Base-by-base conservation (phyloP, 2,888 invertebrate species). In the Tenthredo distinguenda region DNA sequence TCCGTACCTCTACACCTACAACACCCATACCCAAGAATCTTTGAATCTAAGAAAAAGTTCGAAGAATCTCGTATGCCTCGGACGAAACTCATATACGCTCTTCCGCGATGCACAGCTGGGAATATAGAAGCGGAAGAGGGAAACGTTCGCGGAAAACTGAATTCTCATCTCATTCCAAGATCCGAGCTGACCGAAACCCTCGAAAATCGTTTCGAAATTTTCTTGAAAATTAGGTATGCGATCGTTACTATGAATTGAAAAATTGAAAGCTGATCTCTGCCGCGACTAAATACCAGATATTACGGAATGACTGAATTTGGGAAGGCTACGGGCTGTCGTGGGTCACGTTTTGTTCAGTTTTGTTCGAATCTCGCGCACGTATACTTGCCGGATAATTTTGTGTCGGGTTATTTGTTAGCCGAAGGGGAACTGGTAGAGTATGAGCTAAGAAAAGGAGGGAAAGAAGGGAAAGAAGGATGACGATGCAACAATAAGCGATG, bases 41-140 rank as follows among this genome's bases (percentile, higher is more conserved):
- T 68, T 71, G 83, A 83, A 83, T 71, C 40, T 18, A 50, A 62
- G 65, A 85, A 86, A 87, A 86, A 86, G 43, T 85, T 88, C 90
- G 91, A 91, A 91, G 91, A 91, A 93, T 93, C 91, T 92, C 90
- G 92, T 92, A 93, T 92, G 92, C 92, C 90, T 88, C 90, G 90
- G 90, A 91, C 92, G 92, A 92, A 92, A 91, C 92, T 92, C 91
- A 91, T 91, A 91, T 91, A 91, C 86, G 89, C 50, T 26, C 12
- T 91, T 87, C 91, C 91, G 92, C 92, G 92, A 92, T 92, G 92
- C 92, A 91, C 92, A 93, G 92, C 92, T 92, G 92, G 92, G 92
- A 92, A 92, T 92, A 68, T 12, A 26, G 50, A 77, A 18, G 15
- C 37, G 31, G 21, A n/a, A 55, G 3, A n/a, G 12, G 58, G 40